Base-by-base conservation (phyloP, 2,888 invertebrate genomes). In the Acanthosepion pharaonis region DNA sequence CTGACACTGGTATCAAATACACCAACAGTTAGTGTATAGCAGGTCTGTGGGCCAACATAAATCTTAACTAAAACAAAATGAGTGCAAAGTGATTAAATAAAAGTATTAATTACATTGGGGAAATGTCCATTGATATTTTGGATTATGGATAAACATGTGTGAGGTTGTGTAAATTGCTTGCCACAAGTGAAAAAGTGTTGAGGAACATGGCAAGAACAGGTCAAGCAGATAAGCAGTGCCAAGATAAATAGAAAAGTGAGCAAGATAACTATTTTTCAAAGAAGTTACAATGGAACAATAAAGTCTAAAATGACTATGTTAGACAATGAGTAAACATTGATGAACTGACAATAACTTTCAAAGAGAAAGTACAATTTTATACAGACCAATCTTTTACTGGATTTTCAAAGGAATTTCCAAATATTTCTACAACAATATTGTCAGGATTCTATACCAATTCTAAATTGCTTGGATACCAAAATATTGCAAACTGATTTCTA, bases 11-110 rank as follows among this genome's bases (percentile, higher is more conserved):
- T 93, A 93, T 78, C 78, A 78, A 78, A 78, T n/a, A 78, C 78
- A 11, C 93, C 93, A 93, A 93, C 93, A 93, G 93, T 93, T 93
- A 93, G 93, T 53, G 93, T 93, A 33, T 93, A 53, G 11, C 8
- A 78, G 11, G 8, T 64, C 25, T 23, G 25, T 23, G n/a, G 15
- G 11, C n/a, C n/a, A 78, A 15, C 78, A 78, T 78, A 23, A 33
- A 33, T 78, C 78, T n/a, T 78, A n/a, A 78, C 33, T 78, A 78
- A 78, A 78, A 78, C 28, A 78, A 78, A n/a, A 78, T 78, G 78
- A 28, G 2, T 78, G 11, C n/a, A 78, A 78, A 78, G n/a, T 78
- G n/a, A 78, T n/a, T n/a, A 11, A 78, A 33, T 78, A 78, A 15
- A 78, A n/a, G 9, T 33, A 78, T 78, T 33, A 78, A 78, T 78